phyloP scores from a whole-genome alignment of 2,888 invertebrate genomes.

The Cataglyphis rosenhaueri region DNA sequence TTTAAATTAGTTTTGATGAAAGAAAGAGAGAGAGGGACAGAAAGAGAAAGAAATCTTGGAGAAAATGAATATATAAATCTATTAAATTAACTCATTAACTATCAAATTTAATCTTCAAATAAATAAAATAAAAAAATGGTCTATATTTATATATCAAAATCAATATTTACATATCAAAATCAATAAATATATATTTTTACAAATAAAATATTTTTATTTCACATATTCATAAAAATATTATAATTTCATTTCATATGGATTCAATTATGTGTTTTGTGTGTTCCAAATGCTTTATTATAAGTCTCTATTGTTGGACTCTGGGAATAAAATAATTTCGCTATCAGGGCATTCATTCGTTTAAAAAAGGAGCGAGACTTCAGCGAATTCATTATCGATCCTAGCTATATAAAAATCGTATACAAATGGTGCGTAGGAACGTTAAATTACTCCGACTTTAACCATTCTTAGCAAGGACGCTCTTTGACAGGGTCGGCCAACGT shows the following conservation, averaged over 20 bases:
- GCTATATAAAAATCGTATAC: conserved; percentile 49
- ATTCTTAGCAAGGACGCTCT: conserved; percentile 71
- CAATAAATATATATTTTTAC: conserved; percentile 5
- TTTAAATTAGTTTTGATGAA: neutral
- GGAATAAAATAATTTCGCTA: conserved; percentile 13
- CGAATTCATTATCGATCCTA: conserved; percentile 23
- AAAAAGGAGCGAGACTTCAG: neutral
- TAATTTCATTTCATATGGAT: neutral
- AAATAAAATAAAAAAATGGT: neutral
- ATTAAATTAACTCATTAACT: neutral
- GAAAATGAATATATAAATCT: neutral
- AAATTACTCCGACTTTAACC: conserved; percentile 68
- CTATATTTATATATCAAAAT: neutral
- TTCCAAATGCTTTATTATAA: neutral
- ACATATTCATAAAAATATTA: neutral
- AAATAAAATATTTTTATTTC: conserved; percentile 12
- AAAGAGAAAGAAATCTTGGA: neutral
- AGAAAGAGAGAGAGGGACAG: no score
- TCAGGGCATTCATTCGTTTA: neutral
- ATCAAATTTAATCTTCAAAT: neutral
- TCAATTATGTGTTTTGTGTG: neutral
- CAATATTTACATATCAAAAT: no score
- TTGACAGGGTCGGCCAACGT: conserved; percentile 69
- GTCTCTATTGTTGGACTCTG: neutral
- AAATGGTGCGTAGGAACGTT: conserved; percentile 53